Conservation (phyloP, 2,797 vertebrate genomes). For the Sylvia borin region DNA sequence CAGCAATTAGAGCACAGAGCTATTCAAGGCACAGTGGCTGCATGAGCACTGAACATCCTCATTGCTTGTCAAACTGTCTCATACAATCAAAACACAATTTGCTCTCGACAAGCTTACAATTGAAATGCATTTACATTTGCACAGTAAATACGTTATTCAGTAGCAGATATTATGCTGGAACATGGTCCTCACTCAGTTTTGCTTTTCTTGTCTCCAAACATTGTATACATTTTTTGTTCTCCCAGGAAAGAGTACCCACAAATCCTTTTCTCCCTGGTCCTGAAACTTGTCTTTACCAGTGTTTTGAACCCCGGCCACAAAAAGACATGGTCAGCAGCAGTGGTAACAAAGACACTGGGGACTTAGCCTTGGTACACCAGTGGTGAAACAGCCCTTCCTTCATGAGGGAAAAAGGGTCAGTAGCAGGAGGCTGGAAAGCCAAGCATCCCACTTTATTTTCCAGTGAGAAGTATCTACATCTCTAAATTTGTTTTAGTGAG, state of each 20-base stretch:
- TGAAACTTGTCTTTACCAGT: background rate
- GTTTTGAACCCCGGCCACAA: background rate
- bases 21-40: background rate
- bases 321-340: accelerated
- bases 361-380: background rate
- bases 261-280: background rate
- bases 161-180: background rate
- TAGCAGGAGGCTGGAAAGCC: background rate
- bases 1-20: background rate
- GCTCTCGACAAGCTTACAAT: background rate
- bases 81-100: background rate
- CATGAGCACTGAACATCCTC: background rate
- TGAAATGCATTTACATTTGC: background rate
- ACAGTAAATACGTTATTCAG: background rate
- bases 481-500: background rate
- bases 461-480: background rate
- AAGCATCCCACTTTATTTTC: background rate
- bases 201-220: background rate
- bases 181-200: background rate
- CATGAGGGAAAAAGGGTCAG: background rate
- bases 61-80: background rate
- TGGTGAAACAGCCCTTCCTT: background rate
- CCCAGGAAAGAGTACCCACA: background rate
- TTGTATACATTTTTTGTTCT: background rate
- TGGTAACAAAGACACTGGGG: background rate